These are phyloP conservation scores for Pilophorus perplexus DNA, from an alignment of 2,888 invertebrate species.

Conservation along the genomic window DNA sequence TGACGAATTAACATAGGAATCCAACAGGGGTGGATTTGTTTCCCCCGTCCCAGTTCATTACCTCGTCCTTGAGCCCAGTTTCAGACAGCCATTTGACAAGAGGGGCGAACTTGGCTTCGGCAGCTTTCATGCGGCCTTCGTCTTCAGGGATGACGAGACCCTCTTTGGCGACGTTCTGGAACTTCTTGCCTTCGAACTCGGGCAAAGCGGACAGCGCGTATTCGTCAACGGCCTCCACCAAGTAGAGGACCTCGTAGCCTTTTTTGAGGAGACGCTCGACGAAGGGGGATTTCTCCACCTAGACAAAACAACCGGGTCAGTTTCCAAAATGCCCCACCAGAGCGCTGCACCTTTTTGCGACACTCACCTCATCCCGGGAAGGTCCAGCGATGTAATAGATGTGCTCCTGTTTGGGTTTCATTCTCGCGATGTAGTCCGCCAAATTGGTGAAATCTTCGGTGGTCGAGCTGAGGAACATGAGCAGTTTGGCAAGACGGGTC, in stretches of 20 bases:
- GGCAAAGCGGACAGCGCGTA: conserved; percentile 94
- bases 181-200: conserved; percentile 97
- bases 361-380: conserved; percentile 69
- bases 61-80: conserved; percentile 71
- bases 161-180: conserved; percentile 99
- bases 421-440: conserved; percentile 85
- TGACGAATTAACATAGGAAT: background rate
- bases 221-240: conserved; percentile 97
- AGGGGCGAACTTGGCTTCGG: conserved; percentile 80
- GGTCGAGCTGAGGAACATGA: conserved; percentile 77
- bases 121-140: conserved; percentile 73
- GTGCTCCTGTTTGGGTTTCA: conserved; percentile 91
- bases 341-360: too few species aligned
- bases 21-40: background rate
- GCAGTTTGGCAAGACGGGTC: conserved; percentile 89
- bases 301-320: conserved; percentile 49
- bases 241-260: conserved; percentile 91
- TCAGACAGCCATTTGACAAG: conserved; percentile 87
- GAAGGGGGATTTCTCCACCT: conserved; percentile 85
- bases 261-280: conserved; percentile 89
- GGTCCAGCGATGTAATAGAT: conserved; percentile 97
- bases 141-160: conserved; percentile 81
- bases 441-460: conserved; percentile 64
- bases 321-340: too few species aligned
- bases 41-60: conserved; percentile 54